Base-by-base conservation (phyloP, 2,797 vertebrate genomes). In the Simalia tracyae region DNA sequence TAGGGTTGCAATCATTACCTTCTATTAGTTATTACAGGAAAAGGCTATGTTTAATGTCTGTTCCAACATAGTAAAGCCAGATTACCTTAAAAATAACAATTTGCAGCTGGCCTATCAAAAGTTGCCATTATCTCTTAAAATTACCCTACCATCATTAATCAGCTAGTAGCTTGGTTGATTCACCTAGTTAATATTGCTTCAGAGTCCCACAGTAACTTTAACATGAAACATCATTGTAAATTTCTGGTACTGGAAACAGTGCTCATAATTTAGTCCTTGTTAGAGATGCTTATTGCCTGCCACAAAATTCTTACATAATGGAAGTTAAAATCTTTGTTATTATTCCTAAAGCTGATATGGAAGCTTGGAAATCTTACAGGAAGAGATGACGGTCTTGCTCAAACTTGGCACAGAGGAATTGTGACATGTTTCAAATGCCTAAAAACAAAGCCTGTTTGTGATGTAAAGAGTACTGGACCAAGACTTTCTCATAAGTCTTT, bases 391-490 rank as follows among this genome's bases (percentile, higher is more conserved):
- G 76, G 15, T 12, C 86, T 94, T 94, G 89, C 19, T 68, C 85
- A 87, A 84, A 89, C 63, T 87, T 84, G 64, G 92, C 50, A 61
- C 31, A 91, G 50, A 92, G 92, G 84, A 84, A 89, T 0, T 0
- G 94, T 93, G 93, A 96, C 89, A 50, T 36, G 24, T 76, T 93
- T 95, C 86, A 93, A 90, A 31, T 87, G 86, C 91, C 92, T 96
- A 81, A 95, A 59, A 86, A 22, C 10, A 42, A 86, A 92, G 76
- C 64, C 56, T 86, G 63, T 91, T 15, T 63, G 57, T 93, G 59
- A 54, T 66, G 50, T 22, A 68, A 81, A 91, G 11, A 36, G 10
- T 46, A 7, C n/a, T 28, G 56, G 31, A 90, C 31, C 28, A 84
- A 36, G 36, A 90, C 28, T 26, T 54, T 8, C 50, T 54, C 50